phyloP scores from a whole-genome alignment of 2,113 vertebrate species.

The Uropsilus gracilis region DNA sequence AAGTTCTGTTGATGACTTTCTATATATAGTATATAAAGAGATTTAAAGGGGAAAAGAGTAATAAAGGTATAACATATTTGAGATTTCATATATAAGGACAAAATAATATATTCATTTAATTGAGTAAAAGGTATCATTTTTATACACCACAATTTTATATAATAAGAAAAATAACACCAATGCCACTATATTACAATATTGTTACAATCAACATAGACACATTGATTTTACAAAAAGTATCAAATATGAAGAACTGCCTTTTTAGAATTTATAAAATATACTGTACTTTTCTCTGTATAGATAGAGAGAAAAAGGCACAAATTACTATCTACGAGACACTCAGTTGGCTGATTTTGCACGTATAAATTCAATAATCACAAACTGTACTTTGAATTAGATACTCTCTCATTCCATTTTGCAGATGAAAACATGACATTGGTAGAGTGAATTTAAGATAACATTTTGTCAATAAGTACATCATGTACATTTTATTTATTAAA shows the following conservation, averaged over 20 bases:
- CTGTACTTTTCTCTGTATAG: background rate
- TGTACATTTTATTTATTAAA: background rate
- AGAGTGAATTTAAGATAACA: background rate
- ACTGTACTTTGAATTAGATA: background rate
- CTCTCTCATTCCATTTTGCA: background rate
- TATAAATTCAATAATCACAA: background rate
- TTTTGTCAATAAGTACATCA: background rate
- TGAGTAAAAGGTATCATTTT: background rate
- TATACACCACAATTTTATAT: background rate
- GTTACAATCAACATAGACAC: background rate
- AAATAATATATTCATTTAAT: background rate
- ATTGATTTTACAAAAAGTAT: background rate
- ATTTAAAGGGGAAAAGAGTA: background rate
- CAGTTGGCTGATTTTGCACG: background rate
- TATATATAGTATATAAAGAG: background rate
- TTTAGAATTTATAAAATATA: background rate
- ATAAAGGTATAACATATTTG: background rate
- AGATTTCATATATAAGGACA: background rate
- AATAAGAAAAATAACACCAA: background rate
- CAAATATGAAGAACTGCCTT: background rate
- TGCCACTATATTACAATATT: background rate
- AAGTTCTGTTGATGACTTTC: background rate
- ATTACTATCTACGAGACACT: background rate
- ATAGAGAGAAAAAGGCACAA: background rate
- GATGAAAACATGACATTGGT: background rate